Conservation (phyloP, 2,888 invertebrate genomes). For the Nomada ferruginata region DNA sequence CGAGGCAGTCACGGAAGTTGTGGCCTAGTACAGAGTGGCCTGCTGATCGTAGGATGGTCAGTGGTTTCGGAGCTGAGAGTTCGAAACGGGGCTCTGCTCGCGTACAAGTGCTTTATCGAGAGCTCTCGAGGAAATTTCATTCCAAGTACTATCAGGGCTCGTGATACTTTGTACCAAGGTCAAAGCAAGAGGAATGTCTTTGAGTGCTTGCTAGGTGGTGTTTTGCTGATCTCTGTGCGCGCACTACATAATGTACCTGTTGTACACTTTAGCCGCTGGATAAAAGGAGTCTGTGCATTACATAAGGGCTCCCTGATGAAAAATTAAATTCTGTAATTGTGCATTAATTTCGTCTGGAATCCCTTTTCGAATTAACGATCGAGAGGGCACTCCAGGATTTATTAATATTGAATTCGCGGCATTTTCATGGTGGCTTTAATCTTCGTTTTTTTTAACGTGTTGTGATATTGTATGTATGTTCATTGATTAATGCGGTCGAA, state of each 20-base stretch:
- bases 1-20: constrained; percentile 30
- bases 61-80: constrained; percentile 32
- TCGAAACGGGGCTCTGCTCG: constrained; percentile 23
- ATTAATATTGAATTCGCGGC: not conserved
- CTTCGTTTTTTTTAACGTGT: too few relatives aligned
- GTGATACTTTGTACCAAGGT: constrained; percentile 58
- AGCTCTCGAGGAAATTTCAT: constrained; percentile 66
- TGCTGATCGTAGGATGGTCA: constrained; percentile 33
- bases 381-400: not conserved
- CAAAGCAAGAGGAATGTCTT: constrained; percentile 61
- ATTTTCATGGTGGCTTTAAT: not conserved
- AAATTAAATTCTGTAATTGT: not conserved
- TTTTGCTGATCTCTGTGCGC: constrained; percentile 13
- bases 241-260: constrained; percentile 45
- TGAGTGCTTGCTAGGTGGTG: constrained; percentile 34
- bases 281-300: constrained; percentile 12
- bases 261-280: constrained; percentile 21
- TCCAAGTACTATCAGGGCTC: constrained; percentile 55
- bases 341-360: too few relatives aligned
- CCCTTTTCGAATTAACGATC: not conserved
- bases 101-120: constrained; percentile 47
- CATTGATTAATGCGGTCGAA: too few relatives aligned
- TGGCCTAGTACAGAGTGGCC: constrained; percentile 33
- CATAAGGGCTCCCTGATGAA: not conserved
- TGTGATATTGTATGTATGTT: too few relatives aligned